These are phyloP conservation scores for Paracanthobrama guichenoti DNA, from an alignment of 2,113 vertebrate species.

Conservation along the genomic window DNA sequence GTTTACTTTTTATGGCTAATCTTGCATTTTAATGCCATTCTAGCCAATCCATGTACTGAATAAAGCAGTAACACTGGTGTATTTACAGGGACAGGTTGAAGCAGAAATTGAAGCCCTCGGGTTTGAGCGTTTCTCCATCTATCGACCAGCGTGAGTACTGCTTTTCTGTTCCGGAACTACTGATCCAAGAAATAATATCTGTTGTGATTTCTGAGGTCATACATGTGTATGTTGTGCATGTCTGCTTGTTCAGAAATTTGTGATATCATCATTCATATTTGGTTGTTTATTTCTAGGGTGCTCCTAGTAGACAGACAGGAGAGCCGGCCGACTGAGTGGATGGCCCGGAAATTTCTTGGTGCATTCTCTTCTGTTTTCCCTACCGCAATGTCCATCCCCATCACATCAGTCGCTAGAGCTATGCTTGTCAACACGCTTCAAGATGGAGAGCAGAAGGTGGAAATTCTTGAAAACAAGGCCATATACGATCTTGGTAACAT, in stretches of 20 bases:
- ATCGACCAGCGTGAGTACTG: constrained; percentile 87
- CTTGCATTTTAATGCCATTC: not conserved
- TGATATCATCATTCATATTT: not conserved
- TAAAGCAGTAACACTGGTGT: constrained; percentile 21
- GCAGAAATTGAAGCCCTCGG: constrained; percentile 72
- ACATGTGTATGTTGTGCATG: not conserved
- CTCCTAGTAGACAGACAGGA: constrained; percentile 77
- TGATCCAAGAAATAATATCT: not conserved
- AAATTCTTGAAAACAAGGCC: constrained; percentile 79
- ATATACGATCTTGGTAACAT: constrained; percentile 72
- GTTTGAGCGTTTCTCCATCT: constrained; percentile 81
- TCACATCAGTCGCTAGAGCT: constrained; percentile 66
- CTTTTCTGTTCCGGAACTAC: not conserved
- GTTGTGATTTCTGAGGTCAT: not conserved
- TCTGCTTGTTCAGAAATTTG: not conserved
- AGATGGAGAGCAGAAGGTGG: constrained; percentile 64
- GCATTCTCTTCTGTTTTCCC: constrained; percentile 62
- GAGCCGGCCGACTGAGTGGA: constrained; percentile 73
- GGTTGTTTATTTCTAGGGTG: constrained; percentile 62
- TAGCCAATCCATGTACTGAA: not conserved
- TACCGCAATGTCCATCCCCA: constrained; percentile 70
- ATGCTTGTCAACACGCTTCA: constrained; percentile 76
- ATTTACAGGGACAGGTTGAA: constrained; percentile 85
- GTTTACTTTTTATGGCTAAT: not conserved
- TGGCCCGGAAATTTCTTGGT: constrained; percentile 72